These are phyloP conservation scores for Scolopax mira DNA, from an alignment of 2,113 vertebrate genomes.

Conservation along the genomic window DNA sequence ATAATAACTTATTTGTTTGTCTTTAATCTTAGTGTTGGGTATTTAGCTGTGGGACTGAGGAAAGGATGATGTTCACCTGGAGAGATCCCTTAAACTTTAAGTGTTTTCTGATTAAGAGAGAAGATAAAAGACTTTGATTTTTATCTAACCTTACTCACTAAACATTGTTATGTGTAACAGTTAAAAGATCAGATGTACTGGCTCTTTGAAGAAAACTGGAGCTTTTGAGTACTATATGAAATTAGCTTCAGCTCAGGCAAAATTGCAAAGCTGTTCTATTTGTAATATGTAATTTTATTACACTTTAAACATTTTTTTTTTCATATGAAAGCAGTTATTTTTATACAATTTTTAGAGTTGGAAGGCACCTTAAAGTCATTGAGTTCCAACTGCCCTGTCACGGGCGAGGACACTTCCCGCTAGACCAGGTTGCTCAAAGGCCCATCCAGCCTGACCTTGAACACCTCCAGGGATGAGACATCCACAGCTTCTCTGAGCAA, in stretches of 20 bases:
- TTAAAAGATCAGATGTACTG: not conserved
- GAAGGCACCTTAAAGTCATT: not conserved
- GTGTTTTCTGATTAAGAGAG: not conserved
- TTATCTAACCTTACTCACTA: not conserved
- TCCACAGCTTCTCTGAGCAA: too few species aligned
- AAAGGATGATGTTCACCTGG: not conserved
- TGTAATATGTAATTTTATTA: not conserved
- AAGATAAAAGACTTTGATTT: not conserved
- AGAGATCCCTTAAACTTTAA: not conserved
- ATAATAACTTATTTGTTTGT: slow-evolving; percentile 23
- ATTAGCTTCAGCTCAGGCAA: not conserved
- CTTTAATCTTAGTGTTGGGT: not conserved
- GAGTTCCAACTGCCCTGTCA: not conserved
- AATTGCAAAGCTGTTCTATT: not conserved
- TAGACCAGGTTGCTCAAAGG: not conserved
- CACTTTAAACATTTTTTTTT: not conserved
- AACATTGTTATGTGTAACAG: not conserved
- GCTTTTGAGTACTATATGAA: not conserved
- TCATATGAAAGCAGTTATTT: not conserved
- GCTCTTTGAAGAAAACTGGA: not conserved
- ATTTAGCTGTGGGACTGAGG: not conserved
- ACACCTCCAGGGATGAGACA: not conserved
- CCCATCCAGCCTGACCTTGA: not conserved
- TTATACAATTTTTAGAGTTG: not conserved
- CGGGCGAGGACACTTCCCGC: not conserved